phyloP scores from a whole-genome alignment of 2,797 vertebrate genomes.

The Xerus rutilus region DNA sequence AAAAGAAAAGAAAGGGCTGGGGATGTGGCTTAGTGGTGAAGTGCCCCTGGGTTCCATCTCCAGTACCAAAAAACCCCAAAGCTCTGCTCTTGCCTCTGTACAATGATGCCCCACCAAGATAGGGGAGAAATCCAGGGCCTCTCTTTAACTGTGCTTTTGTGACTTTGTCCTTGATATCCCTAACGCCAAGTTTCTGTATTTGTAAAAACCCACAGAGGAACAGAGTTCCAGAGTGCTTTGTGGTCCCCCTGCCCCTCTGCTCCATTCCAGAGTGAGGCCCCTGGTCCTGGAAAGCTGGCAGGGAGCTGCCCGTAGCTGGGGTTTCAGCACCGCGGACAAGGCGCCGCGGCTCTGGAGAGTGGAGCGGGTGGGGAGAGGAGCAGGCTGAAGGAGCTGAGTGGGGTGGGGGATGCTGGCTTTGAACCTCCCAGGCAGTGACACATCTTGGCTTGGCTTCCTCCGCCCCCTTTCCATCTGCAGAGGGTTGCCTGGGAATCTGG shows the following conservation, averaged over 20 bases:
- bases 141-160: background rate
- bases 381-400: background rate
- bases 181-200: background rate
- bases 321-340: slow-evolving; percentile 72
- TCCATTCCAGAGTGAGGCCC: background rate
- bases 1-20: background rate
- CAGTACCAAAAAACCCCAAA: background rate
- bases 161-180: background rate
- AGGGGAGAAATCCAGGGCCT: background rate
- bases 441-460: slow-evolving; percentile 15
- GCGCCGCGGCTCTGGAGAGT: background rate
- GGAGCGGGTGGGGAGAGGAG: background rate
- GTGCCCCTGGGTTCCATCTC: background rate
- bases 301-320: background rate
- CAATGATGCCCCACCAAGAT: background rate
- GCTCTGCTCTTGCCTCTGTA: background rate
- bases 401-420: background rate
- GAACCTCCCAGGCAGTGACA: background rate
- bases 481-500: slow-evolving; percentile 44
- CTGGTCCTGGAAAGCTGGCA: background rate
- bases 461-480: background rate
- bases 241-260: fast-evolving
- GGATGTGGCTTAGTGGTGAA: background rate
- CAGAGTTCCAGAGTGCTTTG: background rate
- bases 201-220: background rate